phyloP scores from a whole-genome alignment of 2,888 invertebrate species.

The Dendrolimus pini region DNA sequence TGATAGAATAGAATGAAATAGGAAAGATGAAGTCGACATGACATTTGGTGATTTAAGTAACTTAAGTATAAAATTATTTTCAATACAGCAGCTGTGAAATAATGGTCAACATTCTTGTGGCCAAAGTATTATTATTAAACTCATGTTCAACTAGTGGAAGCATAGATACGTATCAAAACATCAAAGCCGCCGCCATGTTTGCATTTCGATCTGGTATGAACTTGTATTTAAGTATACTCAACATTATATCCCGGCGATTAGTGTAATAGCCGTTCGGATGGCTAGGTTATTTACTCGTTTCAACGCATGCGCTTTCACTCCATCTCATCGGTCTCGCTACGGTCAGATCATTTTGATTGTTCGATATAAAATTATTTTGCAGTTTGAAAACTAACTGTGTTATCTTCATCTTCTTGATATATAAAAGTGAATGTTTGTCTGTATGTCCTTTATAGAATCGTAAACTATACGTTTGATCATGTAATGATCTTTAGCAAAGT shows the following conservation, averaged over 20 bases:
- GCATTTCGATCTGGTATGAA: slow-evolving; percentile 74
- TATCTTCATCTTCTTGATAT: no score
- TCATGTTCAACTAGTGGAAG: slow-evolving; percentile 17
- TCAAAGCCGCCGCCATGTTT: slow-evolving; percentile 76
- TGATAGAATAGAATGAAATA: no score
- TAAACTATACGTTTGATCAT: no score
- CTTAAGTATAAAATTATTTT: no score
- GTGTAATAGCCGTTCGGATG: slow-evolving; percentile 75
- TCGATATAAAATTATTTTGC: slow-evolving; percentile 51
- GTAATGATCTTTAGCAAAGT: no score
- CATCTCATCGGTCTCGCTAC: slow-evolving; percentile 49
- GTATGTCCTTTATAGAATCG: no score
- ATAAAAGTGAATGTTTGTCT: no score
- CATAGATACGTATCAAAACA: slow-evolving; percentile 30
- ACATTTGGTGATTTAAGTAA: neutral
- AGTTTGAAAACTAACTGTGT: no score
- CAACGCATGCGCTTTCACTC: slow-evolving; percentile 56
- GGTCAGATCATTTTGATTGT: slow-evolving; percentile 44
- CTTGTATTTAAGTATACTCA: slow-evolving; percentile 77
- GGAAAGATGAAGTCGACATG: no score
- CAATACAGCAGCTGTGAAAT: no score
- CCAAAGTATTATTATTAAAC: neutral
- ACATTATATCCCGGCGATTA: slow-evolving; percentile 77
- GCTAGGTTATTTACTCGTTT: slow-evolving; percentile 61
- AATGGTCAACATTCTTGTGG: no score